Evolutionary conservation across 1,140 invertebrate species (phyloP).

Genomic region (Anastrepha obliqua): DNA sequence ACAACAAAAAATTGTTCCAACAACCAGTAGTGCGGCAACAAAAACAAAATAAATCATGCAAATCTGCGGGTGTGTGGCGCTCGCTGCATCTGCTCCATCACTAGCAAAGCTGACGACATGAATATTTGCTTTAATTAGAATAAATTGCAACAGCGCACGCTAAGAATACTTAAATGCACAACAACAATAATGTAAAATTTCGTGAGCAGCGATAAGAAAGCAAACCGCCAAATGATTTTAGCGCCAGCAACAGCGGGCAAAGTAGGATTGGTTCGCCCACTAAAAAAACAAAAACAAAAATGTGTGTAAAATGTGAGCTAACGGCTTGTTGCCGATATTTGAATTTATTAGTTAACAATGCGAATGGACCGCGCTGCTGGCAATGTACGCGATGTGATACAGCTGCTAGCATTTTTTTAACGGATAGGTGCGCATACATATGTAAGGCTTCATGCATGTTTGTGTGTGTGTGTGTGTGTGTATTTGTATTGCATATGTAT

Average conservation of each 20-base stretch:
- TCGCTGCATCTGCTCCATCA: not conserved
- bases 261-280: not conserved
- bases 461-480: not conserved
- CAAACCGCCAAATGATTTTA: not conserved
- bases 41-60: not conserved
- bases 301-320: not conserved
- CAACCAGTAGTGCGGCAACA: not conserved
- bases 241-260: not conserved
- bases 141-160: not conserved
- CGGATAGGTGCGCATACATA: not conserved
- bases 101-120: not conserved
- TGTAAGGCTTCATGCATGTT: not conserved
- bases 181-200: not conserved
- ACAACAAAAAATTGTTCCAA: not conserved
- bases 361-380: not conserved
- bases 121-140: constrained; percentile 39
- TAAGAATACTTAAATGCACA: not conserved
- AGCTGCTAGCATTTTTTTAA: not conserved
- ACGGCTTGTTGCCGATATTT: not conserved
- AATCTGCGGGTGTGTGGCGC: not conserved
- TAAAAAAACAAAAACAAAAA: not conserved
- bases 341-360: not conserved
- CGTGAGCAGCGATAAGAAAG: not conserved
- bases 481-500: no score
- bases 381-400: not conserved